Conservation (phyloP, 2,797 vertebrate genomes). For the Melanotaenia trifasciata region DNA sequence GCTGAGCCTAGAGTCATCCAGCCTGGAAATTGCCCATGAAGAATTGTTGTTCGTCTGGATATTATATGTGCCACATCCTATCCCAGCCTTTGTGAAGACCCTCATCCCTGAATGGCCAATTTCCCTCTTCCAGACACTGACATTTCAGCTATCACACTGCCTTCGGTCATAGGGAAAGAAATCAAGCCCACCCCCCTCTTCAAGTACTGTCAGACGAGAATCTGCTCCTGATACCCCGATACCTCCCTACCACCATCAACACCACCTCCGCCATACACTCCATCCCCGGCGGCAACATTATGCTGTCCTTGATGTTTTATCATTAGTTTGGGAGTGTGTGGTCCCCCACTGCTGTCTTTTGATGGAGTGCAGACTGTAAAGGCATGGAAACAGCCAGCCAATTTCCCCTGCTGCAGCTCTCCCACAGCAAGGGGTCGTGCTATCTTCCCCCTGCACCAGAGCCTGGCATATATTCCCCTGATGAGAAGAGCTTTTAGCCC, state of each 20-base stretch:
- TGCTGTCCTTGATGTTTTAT: conserved; percentile 87
- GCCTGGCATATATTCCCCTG: conserved; percentile 74
- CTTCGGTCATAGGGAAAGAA: conserved; percentile 78
- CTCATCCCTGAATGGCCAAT: conserved; percentile 85
- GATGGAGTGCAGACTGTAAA: conserved; percentile 85
- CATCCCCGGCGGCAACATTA: conserved; percentile 81
- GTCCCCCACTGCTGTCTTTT: conserved; percentile 85
- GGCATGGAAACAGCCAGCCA: conserved; percentile 82
- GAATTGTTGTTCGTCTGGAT: conserved; percentile 85
- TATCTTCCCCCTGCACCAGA: conserved; percentile 73
- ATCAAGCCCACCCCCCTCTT: conserved; percentile 72
- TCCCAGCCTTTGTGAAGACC: conserved; percentile 83
- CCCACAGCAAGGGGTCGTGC: conserved; percentile 75
- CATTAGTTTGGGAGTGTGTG: conserved; percentile 84
- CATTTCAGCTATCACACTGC: conserved; percentile 85
- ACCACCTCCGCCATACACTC: conserved; percentile 65
- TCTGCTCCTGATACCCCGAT: conserved; percentile 72
- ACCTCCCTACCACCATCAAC: conserved; percentile 68
- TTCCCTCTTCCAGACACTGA: conserved; percentile 81
- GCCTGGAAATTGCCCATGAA: conserved; percentile 86
- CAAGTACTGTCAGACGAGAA: conserved; percentile 80
- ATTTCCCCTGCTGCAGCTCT: conserved; percentile 79
- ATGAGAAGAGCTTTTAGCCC: conserved; percentile 70
- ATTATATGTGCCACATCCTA: conserved; percentile 87
- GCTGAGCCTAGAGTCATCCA: conserved; percentile 80